Base-by-base conservation (phyloP, 2,797 vertebrate species). In the Echeneis naucrates region DNA sequence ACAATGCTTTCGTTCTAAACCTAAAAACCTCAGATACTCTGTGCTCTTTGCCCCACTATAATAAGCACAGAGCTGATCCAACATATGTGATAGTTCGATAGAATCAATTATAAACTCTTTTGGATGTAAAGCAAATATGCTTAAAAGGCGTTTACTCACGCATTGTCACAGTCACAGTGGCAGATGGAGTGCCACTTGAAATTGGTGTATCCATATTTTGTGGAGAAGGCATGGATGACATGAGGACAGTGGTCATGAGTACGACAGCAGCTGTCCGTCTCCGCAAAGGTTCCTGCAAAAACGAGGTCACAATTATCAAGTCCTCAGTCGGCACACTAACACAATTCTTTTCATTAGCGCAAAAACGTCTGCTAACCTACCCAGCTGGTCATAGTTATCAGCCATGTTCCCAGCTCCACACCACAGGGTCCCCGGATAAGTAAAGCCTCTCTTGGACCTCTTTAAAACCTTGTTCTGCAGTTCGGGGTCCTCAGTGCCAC, bases 151-250 rank as follows among this genome's bases (percentile, higher is more conserved):
- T 44, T 8, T 21, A 92, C 94, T 94, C 86, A 98, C 98, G 89
- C 69, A 35, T 76, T 90, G 66, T 99, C 97, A 0, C 98, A 99
- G 92, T 97, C 94, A 1, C 98, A 99, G 84, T 97, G 96, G 83
- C 93, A 96, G 88, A 97, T 86, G 52, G 97, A 94, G 84, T 97
- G 95, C 94, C 95, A 96, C 81, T 97, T 96, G 86, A 96, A 95
- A 68, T 97, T 97, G 47, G 94, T 95, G 92, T 97, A 90, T 16
- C 96, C 96, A 0, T 94, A 98, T 27, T 95, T 95, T 1, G 81
- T 82, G 2, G 95, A 92, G 89, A 98, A 97, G 16, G 98, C 95
- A 68, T 96, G 94, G 89, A 98, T 96, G 91, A 97, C 92, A 2
- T 97, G 93, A 30, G 95, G 93, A 68, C 97, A 98, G 85, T 96